These are phyloP conservation scores for Ciconia boyciana DNA, from an alignment of 2,113 vertebrate species.

Conservation along the genomic window DNA sequence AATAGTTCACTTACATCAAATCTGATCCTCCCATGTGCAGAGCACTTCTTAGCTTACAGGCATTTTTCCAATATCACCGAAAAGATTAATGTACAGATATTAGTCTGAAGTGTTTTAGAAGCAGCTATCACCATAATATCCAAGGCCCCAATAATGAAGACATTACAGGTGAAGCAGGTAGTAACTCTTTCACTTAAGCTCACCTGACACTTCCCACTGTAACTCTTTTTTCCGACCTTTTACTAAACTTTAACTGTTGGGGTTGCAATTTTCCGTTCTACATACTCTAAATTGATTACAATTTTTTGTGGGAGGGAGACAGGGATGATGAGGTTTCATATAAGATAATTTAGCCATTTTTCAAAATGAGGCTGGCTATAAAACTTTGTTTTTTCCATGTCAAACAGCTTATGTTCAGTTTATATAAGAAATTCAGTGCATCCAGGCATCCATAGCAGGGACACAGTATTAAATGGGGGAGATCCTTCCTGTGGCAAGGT, in stretches of 20 bases:
- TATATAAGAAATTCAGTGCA: neutral
- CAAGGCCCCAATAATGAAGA: neutral
- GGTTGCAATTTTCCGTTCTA: neutral
- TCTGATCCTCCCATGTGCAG: slow-evolving; percentile 14
- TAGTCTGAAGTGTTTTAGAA: neutral
- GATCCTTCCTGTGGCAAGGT: neutral
- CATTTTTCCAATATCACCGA: slow-evolving; percentile 16
- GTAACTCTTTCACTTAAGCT: neutral
- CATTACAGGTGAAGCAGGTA: neutral
- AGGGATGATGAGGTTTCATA: neutral
- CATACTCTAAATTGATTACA: neutral
- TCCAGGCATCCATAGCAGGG: neutral
- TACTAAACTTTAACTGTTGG: neutral
- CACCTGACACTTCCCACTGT: neutral
- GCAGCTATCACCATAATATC: neutral
- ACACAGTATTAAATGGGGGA: neutral
- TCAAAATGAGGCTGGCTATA: neutral
- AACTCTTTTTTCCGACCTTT: neutral
- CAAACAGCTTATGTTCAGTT: neutral
- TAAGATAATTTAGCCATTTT: neutral
- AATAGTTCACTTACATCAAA: neutral
- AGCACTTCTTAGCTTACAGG: neutral
- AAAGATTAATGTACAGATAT: slow-evolving; percentile 1
- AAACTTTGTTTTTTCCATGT: neutral
- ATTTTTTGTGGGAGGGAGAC: neutral